These are phyloP conservation scores for Steinernema carpocapsae DNA, from an alignment of 2,888 invertebrate species.

Conservation along the genomic window DNA sequence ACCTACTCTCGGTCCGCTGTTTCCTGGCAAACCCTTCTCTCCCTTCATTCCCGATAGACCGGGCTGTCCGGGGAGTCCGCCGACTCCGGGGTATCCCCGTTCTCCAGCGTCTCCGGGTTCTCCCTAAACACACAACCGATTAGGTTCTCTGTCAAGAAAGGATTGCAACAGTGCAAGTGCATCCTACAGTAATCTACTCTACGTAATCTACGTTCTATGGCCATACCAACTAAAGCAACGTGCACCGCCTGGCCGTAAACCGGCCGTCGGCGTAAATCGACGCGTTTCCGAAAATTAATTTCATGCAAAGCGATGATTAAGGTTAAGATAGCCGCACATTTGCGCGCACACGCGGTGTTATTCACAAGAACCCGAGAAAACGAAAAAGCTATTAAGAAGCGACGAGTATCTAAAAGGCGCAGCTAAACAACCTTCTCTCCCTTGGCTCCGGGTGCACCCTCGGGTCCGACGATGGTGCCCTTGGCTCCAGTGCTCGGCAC, in stretches of 20 bases:
- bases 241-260: too few species aligned
- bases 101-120: constrained; percentile 67
- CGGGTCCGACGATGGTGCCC: constrained; percentile 66
- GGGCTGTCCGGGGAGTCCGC: constrained; percentile 36
- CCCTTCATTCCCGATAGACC: constrained; percentile 51
- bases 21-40: constrained; percentile 74
- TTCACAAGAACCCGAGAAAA: not conserved
- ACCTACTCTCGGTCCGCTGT: constrained; percentile 75
- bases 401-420: constrained; percentile 6
- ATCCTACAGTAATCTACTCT: constrained; percentile 1
- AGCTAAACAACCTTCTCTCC: constrained; percentile 73
- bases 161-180: constrained; percentile 16
- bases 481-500: constrained; percentile 59
- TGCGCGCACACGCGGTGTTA: constrained; percentile 19
- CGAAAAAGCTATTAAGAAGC: constrained; percentile 30
- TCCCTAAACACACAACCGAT: constrained; percentile 55
- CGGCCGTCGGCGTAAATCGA: not conserved
- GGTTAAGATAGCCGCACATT: constrained; percentile 19
- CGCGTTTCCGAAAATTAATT: not conserved
- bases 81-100: constrained; percentile 71
- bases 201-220: not conserved
- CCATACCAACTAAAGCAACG: too few species aligned
- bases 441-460: constrained; percentile 75
- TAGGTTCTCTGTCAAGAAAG: not conserved
- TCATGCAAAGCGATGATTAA: constrained; percentile 29